Evolutionary conservation across 2,888 invertebrate genomes (phyloP).

Genomic region (Bruchidius siliquastri): DNA sequence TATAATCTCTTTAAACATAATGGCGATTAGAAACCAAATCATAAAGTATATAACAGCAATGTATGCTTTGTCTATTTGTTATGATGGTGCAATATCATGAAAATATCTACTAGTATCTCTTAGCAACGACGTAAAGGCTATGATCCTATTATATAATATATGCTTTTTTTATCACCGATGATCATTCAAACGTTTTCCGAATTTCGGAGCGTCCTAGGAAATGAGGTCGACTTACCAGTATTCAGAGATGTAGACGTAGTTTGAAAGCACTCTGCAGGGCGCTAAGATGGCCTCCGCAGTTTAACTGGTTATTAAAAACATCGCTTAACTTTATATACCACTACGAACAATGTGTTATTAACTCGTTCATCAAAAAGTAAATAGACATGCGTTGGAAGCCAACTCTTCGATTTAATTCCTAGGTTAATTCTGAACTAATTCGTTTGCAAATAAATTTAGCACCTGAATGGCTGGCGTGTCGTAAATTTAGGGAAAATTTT

Average conservation of each 20-base stretch:
- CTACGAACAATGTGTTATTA: slow-evolving; percentile 38
- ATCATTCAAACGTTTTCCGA: no score
- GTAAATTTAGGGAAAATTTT: not conserved
- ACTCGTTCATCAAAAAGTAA: slow-evolving; percentile 38
- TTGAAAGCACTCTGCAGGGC: slow-evolving; percentile 37
- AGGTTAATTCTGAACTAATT: not conserved
- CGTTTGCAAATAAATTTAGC: not conserved
- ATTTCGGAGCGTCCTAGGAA: not conserved
- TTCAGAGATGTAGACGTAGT: slow-evolving; percentile 31
- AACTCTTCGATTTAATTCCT: slow-evolving; percentile 21
- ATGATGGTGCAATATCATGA: not conserved
- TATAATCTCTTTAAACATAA: not conserved
- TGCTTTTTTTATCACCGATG: no score
- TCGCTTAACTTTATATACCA: slow-evolving; percentile 37
- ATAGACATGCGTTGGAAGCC: slow-evolving; percentile 32
- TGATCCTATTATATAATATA: not conserved
- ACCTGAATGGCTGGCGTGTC: not conserved
- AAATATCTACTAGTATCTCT: not conserved
- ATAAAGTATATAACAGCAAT: not conserved
- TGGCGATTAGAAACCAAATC: not conserved
- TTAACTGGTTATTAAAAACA: slow-evolving; percentile 36
- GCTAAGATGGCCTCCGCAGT: slow-evolving; percentile 38
- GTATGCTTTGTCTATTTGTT: not conserved
- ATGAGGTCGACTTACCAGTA: slow-evolving; percentile 28
- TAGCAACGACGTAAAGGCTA: not conserved